Base-by-base conservation (phyloP, 2,113 vertebrate genomes). In the Lycocorax pyrrhopterus region DNA sequence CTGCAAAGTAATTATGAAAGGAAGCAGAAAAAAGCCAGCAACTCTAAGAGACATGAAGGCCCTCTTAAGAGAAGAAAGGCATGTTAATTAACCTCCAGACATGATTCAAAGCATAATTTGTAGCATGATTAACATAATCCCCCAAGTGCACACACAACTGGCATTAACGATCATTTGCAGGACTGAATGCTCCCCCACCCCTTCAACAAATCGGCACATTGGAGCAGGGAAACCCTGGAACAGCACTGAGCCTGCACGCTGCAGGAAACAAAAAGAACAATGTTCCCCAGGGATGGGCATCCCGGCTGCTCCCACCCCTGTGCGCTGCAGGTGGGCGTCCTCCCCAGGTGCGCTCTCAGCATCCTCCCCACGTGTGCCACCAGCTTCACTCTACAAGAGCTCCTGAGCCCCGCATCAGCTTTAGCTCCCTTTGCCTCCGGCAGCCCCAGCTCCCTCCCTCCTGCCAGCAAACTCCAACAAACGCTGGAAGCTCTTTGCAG, bases 91-190 rank as follows among this genome's bases (percentile, higher is more conserved):
- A 97, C 97, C 97, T 95, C 95, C 89, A 96, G 93, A 90, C 96
- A 94, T 87, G 92, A 96, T 74, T 96, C 96, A 97, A 96, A 96
- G 96, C 95, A 92, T 96, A 96, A 94, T 97, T 97, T 97, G 97
- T 97, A 96, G 93, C 94, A 87, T 88, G 96, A 97, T 97, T 97
- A 97, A 94, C 96, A 97, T 97, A 97, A 97, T 97, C 96, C 94
- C 95, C 94, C 92, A 93, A 96, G 96, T 94, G 91, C 96, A 96
- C 93, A 94, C 91, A 94, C 91, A 94, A 95, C 79, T 63, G 83
- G 93, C 89, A 66, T 94, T 95, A 96, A 67, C 3, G 33, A 96
- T 93, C 83, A 46, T 92, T 94, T 89, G 83, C 89, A 63, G 73
- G 73, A 83, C 87, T 69, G 75, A 90, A 47, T 3, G 17, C 69